Evolutionary conservation across 2,888 invertebrate species (phyloP).

Genomic region (Dendrolimus houi): DNA sequence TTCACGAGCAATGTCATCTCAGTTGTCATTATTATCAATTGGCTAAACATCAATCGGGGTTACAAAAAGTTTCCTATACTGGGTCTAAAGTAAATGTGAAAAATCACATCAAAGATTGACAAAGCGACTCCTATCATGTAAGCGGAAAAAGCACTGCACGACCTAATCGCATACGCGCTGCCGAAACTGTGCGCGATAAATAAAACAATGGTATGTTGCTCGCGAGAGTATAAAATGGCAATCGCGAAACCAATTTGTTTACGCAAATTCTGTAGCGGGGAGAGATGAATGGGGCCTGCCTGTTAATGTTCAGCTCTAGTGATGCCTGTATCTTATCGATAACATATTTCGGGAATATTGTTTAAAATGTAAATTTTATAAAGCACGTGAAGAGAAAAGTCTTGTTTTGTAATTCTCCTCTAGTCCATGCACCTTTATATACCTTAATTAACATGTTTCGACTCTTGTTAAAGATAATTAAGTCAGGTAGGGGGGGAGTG

Average conservation of each 20-base stretch:
- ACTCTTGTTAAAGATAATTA: too few species aligned
- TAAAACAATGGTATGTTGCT: constrained; percentile 74
- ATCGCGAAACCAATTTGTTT: constrained; percentile 77
- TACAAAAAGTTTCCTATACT: not conserved
- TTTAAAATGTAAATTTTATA: too few species aligned
- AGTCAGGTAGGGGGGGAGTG: too few species aligned
- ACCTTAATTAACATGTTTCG: too few species aligned
- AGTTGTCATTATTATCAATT: too few species aligned
- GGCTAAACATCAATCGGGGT: too few species aligned
- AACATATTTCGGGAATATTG: not conserved
- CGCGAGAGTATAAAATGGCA: constrained; percentile 75
- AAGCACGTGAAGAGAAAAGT: too few species aligned
- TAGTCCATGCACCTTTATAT: too few species aligned
- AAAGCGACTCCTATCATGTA: constrained; percentile 56
- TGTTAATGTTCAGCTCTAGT: constrained; percentile 47
- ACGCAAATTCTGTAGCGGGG: constrained; percentile 75
- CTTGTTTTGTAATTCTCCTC: too few species aligned
- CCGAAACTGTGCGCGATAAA: constrained; percentile 73
- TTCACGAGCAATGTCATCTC: too few species aligned
- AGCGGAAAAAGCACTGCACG: constrained; percentile 64
- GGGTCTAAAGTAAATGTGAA: constrained; percentile 8
- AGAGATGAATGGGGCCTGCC: constrained; percentile 68
- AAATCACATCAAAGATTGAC: constrained; percentile 51
- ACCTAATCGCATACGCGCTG: constrained; percentile 69
- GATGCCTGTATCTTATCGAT: constrained; percentile 21